Conservation (phyloP, 2,113 vertebrate species). For the Sterrhoptilus dennistouni region DNA sequence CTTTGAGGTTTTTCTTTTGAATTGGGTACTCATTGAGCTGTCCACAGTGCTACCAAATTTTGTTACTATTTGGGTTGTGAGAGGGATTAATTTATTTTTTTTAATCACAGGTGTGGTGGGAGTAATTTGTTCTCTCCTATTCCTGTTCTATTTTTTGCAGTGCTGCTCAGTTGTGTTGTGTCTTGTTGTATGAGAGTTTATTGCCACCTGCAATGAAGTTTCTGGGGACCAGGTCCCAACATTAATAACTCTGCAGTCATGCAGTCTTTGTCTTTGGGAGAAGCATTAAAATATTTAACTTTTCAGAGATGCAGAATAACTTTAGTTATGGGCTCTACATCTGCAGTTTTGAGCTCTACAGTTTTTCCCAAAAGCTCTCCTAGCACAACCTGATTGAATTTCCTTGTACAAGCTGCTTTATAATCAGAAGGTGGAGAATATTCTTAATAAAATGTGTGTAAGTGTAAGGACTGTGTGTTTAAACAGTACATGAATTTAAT, state of each 20-base stretch:
- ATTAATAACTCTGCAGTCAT: not conserved
- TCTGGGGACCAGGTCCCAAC: not conserved
- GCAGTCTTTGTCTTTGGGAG: not conserved
- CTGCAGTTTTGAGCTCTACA: not conserved
- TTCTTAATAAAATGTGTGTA: not conserved
- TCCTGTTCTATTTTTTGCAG: not conserved
- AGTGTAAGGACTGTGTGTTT: not conserved
- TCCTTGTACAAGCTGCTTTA: not conserved
- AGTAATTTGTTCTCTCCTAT: not conserved
- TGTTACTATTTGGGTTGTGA: not conserved
- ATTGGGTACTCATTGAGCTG: not conserved
- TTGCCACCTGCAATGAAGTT: not conserved
- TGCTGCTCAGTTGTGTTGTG: not conserved
- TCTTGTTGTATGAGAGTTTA: not conserved
- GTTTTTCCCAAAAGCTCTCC: not conserved
- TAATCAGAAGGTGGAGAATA: not conserved
- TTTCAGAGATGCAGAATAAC: not conserved
- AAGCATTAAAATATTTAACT: not conserved
- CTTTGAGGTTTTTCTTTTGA: not conserved
- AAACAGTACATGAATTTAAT: not conserved
- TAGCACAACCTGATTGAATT: not conserved
- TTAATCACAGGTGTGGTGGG: not conserved
- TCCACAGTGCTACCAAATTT: constrained; percentile 18
- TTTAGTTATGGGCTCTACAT: not conserved
- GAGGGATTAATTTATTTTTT: not conserved